Conservation (phyloP, 2,797 vertebrate genomes). For the Halcyon leucocephala region DNA sequence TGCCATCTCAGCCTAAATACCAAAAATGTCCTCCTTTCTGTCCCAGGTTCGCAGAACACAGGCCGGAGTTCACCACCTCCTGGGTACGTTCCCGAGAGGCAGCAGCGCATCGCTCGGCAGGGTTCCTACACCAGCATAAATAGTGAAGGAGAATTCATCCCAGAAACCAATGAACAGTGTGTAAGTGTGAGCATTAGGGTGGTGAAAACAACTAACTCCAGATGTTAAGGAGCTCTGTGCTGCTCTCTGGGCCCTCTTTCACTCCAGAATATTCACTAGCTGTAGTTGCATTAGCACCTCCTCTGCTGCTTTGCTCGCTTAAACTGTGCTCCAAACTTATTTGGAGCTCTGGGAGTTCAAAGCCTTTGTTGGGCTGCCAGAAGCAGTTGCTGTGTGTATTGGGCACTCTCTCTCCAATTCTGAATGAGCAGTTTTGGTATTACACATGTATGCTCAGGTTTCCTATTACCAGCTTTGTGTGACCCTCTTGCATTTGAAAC, state of each 20-base stretch:
- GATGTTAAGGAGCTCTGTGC: neutral
- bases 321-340: fast-evolving
- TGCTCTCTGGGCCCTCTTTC: neutral
- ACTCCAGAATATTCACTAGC: neutral
- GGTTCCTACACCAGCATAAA: slow-evolving; percentile 99
- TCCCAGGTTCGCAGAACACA: slow-evolving; percentile 92
- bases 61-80: slow-evolving; percentile 96
- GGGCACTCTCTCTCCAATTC: neutral
- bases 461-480: neutral
- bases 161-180: slow-evolving; percentile 92
- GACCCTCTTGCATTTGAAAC: slow-evolving; percentile 16
- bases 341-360: neutral
- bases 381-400: neutral
- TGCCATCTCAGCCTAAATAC: neutral
- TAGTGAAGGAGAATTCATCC: slow-evolving; percentile 98
- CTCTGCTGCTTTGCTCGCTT: neutral
- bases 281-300: neutral
- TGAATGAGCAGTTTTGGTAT: neutral
- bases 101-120: slow-evolving; percentile 95
- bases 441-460: neutral
- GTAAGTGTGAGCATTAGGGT: slow-evolving; percentile 79
- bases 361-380: neutral
- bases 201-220: too few species aligned
- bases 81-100: slow-evolving; percentile 94
- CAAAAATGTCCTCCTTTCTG: neutral